Percentiles rank a stretch among this genome's conserved stretches.
Evolutionary conservation across 2,797 vertebrate species (phyloP).

Genomic region (Rhyacichthys aspro): DNA sequence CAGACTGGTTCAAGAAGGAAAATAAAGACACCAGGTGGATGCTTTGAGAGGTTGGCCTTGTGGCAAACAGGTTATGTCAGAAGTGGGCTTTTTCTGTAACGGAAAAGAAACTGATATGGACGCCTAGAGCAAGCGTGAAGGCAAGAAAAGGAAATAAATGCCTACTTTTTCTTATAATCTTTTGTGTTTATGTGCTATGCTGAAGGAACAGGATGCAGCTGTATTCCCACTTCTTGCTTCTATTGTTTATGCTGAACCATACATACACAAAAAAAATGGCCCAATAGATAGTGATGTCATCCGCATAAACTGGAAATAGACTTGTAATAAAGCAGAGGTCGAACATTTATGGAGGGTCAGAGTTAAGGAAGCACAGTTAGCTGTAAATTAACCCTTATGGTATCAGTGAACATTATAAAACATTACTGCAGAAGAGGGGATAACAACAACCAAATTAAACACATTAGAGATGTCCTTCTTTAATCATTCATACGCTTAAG

Average conservation of each 20-base stretch:
- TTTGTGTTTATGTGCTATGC: background rate
- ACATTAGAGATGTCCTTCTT: too few species aligned
- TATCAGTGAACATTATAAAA: too few species aligned
- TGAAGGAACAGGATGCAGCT: background rate
- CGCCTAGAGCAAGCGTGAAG: slow-evolving; percentile 4
- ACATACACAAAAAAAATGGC: background rate
- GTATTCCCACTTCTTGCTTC: background rate
- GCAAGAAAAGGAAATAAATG: background rate
- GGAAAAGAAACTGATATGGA: slow-evolving; percentile 35
- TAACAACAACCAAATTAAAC: too few species aligned
- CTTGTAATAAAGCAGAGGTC: background rate
- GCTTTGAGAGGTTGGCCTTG: slow-evolving; percentile 45
- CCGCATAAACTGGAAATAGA: background rate
- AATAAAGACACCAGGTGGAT: slow-evolving; percentile 73
- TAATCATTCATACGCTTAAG: too few species aligned
- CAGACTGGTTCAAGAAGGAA: slow-evolving; percentile 30
- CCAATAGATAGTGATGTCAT: background rate
- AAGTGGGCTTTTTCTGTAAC: slow-evolving; percentile 32
- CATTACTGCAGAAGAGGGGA: too few species aligned
- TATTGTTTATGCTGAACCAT: slow-evolving; percentile 4
- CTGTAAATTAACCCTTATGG: too few species aligned
- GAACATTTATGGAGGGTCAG: background rate
- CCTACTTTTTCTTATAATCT: too few species aligned
- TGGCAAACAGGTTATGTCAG: slow-evolving; percentile 35
- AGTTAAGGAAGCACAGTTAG: background rate